A percentile compares a stretch with the other conserved stretches of the same genome.
Conservation (phyloP, 2,113 vertebrate species). For the Stictonetta naevosa region DNA sequence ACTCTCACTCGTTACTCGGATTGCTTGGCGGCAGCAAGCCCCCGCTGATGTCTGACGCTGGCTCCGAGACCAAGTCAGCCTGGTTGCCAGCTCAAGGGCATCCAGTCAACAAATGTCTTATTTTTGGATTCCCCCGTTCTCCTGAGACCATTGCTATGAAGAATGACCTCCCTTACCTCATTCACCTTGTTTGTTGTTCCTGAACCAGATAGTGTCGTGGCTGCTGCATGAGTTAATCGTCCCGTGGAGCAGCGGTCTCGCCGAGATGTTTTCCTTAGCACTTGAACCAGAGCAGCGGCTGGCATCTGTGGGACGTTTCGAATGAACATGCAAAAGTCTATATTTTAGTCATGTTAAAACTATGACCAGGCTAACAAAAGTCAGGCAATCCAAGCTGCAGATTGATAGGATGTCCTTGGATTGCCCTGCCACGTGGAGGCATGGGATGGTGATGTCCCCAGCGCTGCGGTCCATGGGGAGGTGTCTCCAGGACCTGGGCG, state of each 20-base stretch:
- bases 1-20: not conserved
- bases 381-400: constrained; percentile 56
- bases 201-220: not conserved
- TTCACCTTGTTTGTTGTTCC: constrained; percentile 76
- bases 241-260: not conserved
- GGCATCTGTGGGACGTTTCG: not conserved
- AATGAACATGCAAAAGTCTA: constrained; percentile 40
- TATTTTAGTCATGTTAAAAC: constrained; percentile 60
- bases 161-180: constrained; percentile 67
- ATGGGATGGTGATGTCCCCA: accelerated
- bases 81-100: constrained; percentile 74
- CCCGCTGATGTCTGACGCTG: constrained; percentile 60
- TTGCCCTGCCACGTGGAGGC: not conserved
- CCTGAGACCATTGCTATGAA: constrained; percentile 39
- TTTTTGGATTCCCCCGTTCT: constrained; percentile 74
- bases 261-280: constrained; percentile 63
- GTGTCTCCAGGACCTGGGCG: not conserved
- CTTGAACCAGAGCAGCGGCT: constrained; percentile 53
- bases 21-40: constrained; percentile 53
- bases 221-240: constrained; percentile 38
- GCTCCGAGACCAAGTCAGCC: constrained; percentile 48
- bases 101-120: constrained; percentile 72
- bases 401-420: constrained; percentile 38
- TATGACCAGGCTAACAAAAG: constrained; percentile 47
- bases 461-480: accelerated